phyloP scores from a whole-genome alignment of 2,113 vertebrate genomes.

The Amphilophus citrinellus region DNA sequence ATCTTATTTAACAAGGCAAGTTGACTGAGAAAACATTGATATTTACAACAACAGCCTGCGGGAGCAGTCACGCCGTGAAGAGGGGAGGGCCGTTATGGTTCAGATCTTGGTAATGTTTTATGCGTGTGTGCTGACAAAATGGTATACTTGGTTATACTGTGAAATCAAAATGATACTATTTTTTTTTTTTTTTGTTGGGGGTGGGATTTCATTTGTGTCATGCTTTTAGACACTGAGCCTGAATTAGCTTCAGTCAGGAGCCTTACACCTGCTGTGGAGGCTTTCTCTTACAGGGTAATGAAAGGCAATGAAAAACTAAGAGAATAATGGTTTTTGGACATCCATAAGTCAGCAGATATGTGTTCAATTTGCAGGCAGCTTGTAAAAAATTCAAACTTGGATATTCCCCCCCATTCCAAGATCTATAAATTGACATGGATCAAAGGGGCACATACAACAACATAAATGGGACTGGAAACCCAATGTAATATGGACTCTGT shows the following conservation, averaged over 20 bases:
- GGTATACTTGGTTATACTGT: slow-evolving; percentile 25
- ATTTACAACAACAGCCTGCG: slow-evolving; percentile 49
- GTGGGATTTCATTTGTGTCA: slow-evolving; percentile 23
- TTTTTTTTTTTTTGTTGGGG: background rate
- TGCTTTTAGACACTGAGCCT: background rate
- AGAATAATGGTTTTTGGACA: slow-evolving; percentile 19
- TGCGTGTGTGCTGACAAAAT: background rate
- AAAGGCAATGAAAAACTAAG: background rate
- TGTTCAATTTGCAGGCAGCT: slow-evolving; percentile 18
- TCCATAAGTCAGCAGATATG: slow-evolving; percentile 29
- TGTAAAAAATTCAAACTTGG: slow-evolving; percentile 9
- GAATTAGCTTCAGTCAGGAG: background rate
- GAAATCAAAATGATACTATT: slow-evolving; percentile 31
- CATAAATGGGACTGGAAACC: background rate
- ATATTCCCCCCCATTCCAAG: background rate
- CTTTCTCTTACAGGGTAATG: slow-evolving; percentile 6
- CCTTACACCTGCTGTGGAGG: background rate
- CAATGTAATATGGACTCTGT: background rate
- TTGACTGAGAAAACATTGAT: slow-evolving; percentile 50
- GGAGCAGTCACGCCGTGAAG: slow-evolving; percentile 19
- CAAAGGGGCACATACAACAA: background rate
- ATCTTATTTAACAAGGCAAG: slow-evolving; percentile 61
- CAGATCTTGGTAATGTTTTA: slow-evolving; percentile 29
- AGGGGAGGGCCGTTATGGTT: slow-evolving; percentile 29
- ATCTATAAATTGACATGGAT: background rate